Evolutionary conservation across 92 coral and sea anemone genomes (phyloP).

Genomic region (Zoanthus sansibaricus): DNA sequence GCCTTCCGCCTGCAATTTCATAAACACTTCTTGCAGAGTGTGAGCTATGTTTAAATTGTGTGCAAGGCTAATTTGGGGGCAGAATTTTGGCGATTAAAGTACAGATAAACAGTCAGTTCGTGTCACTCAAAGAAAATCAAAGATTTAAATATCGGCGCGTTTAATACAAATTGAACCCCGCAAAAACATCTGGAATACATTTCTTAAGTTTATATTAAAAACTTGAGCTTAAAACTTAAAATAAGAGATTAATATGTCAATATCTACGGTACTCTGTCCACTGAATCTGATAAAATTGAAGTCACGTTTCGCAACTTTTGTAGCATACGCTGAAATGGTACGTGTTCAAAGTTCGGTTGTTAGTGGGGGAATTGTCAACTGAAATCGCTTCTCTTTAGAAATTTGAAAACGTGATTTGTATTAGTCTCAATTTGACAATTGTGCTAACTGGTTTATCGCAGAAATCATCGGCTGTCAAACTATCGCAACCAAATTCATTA

Average conservation of each 20-base stretch:
- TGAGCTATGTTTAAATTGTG: constrained; percentile 30
- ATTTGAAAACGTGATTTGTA: background rate
- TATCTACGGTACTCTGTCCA: constrained; percentile 3
- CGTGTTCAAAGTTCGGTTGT: background rate
- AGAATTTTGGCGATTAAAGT: constrained; percentile 36
- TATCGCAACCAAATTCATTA: background rate
- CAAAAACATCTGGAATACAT: constrained; percentile 42
- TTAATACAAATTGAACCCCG: background rate
- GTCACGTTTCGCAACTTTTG: background rate
- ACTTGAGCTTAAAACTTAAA: constrained; percentile 16
- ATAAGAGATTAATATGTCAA: constrained; percentile 13
- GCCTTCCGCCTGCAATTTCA: background rate
- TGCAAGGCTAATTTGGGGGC: constrained; percentile 46
- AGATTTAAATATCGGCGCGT: constrained; percentile 28
- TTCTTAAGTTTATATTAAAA: constrained; percentile 17
- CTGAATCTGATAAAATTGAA: background rate
- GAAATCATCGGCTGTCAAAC: constrained; percentile 31
- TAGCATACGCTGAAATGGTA: background rate
- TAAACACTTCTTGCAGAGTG: background rate
- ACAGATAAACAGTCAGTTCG: constrained; percentile 35
- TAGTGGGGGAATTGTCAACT: background rate
- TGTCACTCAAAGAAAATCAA: constrained; percentile 12
- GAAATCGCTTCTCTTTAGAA: background rate
- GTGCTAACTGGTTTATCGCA: constrained; percentile 10
- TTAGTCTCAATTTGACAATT: background rate